phyloP scores from a whole-genome alignment of 1,140 invertebrate genomes.

The Lanistes nyassanus region DNA sequence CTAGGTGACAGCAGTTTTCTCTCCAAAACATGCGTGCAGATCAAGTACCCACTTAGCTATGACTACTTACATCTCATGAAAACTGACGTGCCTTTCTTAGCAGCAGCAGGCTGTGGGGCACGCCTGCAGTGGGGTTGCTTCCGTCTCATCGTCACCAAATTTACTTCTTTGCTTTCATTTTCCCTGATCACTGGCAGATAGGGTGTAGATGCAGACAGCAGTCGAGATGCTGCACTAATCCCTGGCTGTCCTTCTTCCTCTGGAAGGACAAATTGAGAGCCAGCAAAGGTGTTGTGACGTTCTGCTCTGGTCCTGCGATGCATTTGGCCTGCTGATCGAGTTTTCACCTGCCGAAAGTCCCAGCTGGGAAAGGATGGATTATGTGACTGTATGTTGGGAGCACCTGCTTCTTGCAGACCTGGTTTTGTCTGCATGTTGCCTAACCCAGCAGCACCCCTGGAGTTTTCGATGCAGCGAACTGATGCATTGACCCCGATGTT shows the following conservation, averaged over 20 bases:
- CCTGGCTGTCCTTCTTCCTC: background rate
- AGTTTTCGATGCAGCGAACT: background rate
- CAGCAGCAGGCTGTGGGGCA: background rate
- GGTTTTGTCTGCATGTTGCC: too few species aligned
- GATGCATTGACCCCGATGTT: background rate
- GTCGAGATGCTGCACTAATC: conserved; percentile 25
- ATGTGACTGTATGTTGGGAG: too few species aligned
- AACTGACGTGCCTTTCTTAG: background rate
- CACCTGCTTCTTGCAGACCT: too few species aligned
- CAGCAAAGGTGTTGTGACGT: conserved; percentile 13
- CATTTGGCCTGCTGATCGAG: too few species aligned
- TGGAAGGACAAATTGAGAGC: conserved; percentile 9
- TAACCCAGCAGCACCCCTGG: background rate
- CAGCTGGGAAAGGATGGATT: too few species aligned
- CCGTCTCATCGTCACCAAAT: background rate
- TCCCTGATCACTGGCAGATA: conserved; percentile 6
- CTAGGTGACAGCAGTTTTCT: background rate
- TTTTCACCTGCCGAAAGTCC: too few species aligned
- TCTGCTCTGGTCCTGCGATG: conserved; percentile 14
- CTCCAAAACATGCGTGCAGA: background rate
- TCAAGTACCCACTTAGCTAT: background rate
- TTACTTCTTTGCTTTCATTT: background rate
- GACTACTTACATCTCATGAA: conserved; percentile 5
- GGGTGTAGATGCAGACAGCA: conserved; percentile 9
- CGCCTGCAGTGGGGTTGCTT: background rate